Evolutionary conservation across 2,797 vertebrate genomes (phyloP), one percentile per base, ranked within the genome.

Genomic region (Heteromormyrus szaboi): DNA sequence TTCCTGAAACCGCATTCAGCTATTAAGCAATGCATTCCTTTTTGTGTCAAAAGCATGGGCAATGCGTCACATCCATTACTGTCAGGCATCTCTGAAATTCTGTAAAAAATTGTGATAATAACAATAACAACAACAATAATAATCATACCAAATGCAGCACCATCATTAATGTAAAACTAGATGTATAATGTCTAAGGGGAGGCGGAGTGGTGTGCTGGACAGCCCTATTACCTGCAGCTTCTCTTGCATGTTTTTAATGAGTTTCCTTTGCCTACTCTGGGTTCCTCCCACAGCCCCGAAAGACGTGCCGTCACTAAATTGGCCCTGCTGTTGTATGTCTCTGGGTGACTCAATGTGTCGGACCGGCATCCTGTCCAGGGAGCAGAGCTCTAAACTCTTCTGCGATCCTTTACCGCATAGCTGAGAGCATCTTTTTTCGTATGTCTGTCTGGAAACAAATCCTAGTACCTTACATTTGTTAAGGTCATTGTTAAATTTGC

Each of bases 11-110:
- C 41, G 41, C 83, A n/a, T 72, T 89, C 46, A 86, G 48, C 88
- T 86, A 86, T 86, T 72, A 86, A 72, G 85, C 85, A 76, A 72
- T 25, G 84, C 50, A 51, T 86, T 89, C 50, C 53, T 50, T 88
- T 89, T 72, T 65, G 33, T 33, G 62, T 79, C 68, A 88, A 76
- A 59, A 44, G 33, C 33, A 59, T 33, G 54, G 85, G 8, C 51
- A 8, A 59, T 41, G 29, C 3, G n/a, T 46, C 76, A 81, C 19
- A 81, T 22, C 37, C 76, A 44, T 44, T 9, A 41, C 53, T 86
- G 9, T 54, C 2, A 41, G 51, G 85, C 29, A 56, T n/a, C 85
- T 86, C 22, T 50, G 50, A 85, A 85, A 51, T 85, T 44, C 46
- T 51, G 22, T 33, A 51, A 51, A 14, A 25, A n/a, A 25, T 7